phyloP scores from a whole-genome alignment of 2,797 vertebrate species.

The Stomatorhinus walkeri region DNA sequence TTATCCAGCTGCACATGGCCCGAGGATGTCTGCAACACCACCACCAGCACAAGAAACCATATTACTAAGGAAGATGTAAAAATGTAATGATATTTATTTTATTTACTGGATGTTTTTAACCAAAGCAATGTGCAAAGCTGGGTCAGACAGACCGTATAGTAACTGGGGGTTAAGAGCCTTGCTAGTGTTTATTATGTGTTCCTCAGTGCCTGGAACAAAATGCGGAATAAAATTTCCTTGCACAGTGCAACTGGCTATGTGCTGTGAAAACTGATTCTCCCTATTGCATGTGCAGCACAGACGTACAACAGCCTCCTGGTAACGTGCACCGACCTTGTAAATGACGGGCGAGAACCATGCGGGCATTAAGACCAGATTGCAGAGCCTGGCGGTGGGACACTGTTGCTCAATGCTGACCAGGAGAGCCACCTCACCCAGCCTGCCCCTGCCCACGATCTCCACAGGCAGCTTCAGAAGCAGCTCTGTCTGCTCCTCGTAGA shows the following conservation, averaged over 20 bases:
- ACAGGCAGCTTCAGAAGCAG: conserved; percentile 74
- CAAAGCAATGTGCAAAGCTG: neutral
- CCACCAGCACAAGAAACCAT: conserved; percentile 9
- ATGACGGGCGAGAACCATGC: conserved; percentile 83
- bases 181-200: neutral
- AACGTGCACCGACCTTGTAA: conserved; percentile 69
- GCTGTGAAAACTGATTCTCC: neutral
- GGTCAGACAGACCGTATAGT: neutral
- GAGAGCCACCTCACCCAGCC: conserved; percentile 69
- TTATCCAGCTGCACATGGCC: conserved; percentile 85
- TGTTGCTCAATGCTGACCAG: conserved; percentile 78
- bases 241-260: neutral
- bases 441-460: conserved; percentile 72
- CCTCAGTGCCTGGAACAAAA: neutral
- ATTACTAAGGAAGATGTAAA: neutral
- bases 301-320: neutral
- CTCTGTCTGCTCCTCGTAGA: conserved; percentile 78
- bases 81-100: neutral
- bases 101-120: neutral
- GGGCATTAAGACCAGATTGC: conserved; percentile 83
- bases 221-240: neutral
- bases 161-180: neutral
- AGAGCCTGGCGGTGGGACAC: conserved; percentile 74
- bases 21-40: conserved; percentile 65
- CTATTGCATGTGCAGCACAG: neutral